A percentile compares a stretch with the other conserved stretches of the same genome.
Conservation (phyloP, 2,797 vertebrate species). For the Anomalospiza imberbis region DNA sequence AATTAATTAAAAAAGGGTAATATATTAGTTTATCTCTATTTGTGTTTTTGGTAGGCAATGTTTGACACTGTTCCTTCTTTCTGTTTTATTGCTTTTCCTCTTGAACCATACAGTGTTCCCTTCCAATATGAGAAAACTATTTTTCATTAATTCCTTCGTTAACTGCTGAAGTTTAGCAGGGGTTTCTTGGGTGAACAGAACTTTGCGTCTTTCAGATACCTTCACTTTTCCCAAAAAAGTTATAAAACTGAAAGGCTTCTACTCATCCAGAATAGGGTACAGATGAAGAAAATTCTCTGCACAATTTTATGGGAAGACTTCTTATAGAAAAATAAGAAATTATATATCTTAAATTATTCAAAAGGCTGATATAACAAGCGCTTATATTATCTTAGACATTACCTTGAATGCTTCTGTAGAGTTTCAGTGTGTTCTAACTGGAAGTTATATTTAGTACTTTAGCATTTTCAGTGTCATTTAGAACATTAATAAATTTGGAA, state of each 20-base stretch:
- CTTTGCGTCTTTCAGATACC: background rate
- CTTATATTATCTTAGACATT: background rate
- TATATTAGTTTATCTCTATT: background rate
- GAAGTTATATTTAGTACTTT: constrained; percentile 26
- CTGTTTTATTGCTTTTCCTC: background rate
- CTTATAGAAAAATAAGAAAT: background rate
- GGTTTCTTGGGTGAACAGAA: background rate
- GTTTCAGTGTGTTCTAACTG: background rate
- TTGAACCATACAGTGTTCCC: background rate
- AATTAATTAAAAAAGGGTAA: background rate
- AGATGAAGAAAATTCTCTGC: background rate
- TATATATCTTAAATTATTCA: background rate
- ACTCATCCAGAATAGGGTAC: background rate
- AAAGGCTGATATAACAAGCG: background rate
- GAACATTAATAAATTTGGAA: constrained; percentile 48
- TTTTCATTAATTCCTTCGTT: background rate
- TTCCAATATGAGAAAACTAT: background rate
- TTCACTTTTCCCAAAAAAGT: background rate
- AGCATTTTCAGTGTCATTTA: constrained; percentile 28
- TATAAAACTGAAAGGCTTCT: background rate
- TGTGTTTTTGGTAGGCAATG: background rate
- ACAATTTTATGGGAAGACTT: background rate
- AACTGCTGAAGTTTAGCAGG: background rate
- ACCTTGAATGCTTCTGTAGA: background rate
- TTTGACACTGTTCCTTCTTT: background rate